phyloP scores from a whole-genome alignment of 2,888 invertebrate genomes.

The Sarcophaga caerulescens region DNA sequence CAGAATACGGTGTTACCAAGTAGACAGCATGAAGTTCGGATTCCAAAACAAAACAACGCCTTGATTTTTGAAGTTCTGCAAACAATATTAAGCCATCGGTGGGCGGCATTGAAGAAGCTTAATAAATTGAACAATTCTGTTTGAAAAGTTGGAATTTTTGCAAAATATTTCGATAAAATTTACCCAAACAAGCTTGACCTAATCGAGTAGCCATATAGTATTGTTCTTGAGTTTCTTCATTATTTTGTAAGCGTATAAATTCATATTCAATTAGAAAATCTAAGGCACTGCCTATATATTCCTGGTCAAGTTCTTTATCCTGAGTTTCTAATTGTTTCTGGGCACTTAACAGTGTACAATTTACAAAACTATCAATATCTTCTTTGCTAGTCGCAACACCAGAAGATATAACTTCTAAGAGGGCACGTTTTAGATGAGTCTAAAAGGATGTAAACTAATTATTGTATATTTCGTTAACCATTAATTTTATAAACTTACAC shows the following conservation, averaged over 20 bases:
- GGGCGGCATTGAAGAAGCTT: conserved; percentile 94
- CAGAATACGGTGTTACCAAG: conserved; percentile 95
- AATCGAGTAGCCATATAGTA: conserved; percentile 90
- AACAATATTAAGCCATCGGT: conserved; percentile 95
- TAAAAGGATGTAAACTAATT: conserved; percentile 56
- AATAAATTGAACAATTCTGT: not conserved
- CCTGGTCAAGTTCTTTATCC: conserved; percentile 39
- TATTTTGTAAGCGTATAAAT: conserved; percentile 86
- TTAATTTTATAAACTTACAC: conserved; percentile 72
- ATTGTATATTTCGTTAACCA: not conserved
- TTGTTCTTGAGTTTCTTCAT: conserved; percentile 80
- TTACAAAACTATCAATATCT: conserved; percentile 89
- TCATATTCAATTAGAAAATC: conserved; percentile 90
- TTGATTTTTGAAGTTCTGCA: conserved; percentile 93
- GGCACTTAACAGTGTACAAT: conserved; percentile 87
- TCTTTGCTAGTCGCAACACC: conserved; percentile 88
- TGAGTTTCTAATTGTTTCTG: conserved; percentile 70
- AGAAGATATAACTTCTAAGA: conserved; percentile 92
- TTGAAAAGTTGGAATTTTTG: not conserved
- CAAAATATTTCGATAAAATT: not conserved
- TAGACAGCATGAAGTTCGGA: conserved; percentile 97
- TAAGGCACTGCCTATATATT: conserved; percentile 83
- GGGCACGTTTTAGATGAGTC: conserved; percentile 87
- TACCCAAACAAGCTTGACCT: conserved; percentile 92
- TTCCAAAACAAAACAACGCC: conserved; percentile 94